Evolutionary conservation across 2,888 invertebrate species (phyloP).

Genomic region (Chymomyza caudatula): DNA sequence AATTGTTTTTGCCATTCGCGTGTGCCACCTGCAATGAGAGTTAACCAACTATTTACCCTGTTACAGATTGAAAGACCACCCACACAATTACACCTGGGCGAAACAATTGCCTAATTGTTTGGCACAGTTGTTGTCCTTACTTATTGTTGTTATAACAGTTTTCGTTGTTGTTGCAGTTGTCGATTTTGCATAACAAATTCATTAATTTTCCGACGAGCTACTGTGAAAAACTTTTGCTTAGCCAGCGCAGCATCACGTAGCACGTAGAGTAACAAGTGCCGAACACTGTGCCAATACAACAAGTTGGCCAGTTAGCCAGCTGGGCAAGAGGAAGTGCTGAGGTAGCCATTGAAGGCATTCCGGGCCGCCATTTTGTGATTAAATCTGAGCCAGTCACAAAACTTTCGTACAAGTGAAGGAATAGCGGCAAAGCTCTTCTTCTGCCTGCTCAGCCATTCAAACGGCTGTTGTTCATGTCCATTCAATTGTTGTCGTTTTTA

Average conservation of each 20-base stretch:
- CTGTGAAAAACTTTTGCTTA: conserved; percentile 41
- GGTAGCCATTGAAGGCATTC: neutral
- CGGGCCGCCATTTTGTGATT: conserved; percentile 40
- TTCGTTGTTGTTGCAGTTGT: conserved; percentile 41
- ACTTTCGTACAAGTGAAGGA: conserved; percentile 33
- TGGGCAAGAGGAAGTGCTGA: neutral
- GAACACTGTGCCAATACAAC: neutral
- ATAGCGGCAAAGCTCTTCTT: neutral
- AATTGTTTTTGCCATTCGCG: neutral
- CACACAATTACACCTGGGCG: neutral
- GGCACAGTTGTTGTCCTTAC: conserved; percentile 16
- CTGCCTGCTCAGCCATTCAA: neutral
- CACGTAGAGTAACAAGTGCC: conserved; percentile 15
- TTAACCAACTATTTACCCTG: neutral
- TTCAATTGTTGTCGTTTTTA: conserved; percentile 64
- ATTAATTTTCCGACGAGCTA: conserved; percentile 54
- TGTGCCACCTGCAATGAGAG: neutral
- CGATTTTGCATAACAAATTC: conserved; percentile 69
- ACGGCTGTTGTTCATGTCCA: conserved; percentile 23
- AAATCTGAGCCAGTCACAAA: conserved; percentile 43
- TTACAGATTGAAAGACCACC: neutral
- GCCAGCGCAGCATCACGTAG: conserved; percentile 25
- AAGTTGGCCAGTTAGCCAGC: neutral
- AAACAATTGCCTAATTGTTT: conserved; percentile 41
- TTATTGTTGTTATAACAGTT: neutral